phyloP scores from a whole-genome alignment of 2,888 invertebrate genomes.

The Bimastos eiseni region DNA sequence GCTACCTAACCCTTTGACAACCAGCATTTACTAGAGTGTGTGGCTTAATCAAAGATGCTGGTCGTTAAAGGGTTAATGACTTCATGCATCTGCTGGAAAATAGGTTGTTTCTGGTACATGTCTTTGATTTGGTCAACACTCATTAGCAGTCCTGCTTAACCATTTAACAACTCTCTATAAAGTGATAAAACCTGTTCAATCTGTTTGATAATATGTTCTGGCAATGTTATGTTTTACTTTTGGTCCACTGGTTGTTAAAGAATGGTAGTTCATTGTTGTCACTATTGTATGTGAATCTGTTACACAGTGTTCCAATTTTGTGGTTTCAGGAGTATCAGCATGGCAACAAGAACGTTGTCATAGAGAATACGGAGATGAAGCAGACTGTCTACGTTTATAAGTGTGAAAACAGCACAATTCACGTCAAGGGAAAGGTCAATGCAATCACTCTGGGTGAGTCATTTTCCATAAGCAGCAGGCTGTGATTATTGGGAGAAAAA shows the following conservation, averaged over 20 bases:
- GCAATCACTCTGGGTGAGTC: conserved; percentile 77
- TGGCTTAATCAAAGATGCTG: too few species aligned
- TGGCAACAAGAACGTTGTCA: conserved; percentile 78
- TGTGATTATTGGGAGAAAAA: neutral
- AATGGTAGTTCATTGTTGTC: too few species aligned
- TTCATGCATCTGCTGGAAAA: too few species aligned
- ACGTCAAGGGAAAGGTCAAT: conserved; percentile 79
- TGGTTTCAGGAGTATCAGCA: conserved; percentile 83
- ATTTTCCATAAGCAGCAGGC: neutral
- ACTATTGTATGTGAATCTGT: neutral
- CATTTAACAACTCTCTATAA: too few species aligned
- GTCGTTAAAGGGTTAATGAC: too few species aligned
- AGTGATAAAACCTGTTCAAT: too few species aligned
- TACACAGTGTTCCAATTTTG: neutral
- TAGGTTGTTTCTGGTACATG: too few species aligned
- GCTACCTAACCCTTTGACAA: too few species aligned
- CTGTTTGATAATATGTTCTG: too few species aligned
- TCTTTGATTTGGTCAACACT: too few species aligned
- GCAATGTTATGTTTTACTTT: neutral
- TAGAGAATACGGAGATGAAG: conserved; percentile 91
- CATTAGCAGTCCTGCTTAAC: too few species aligned
- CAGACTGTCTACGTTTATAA: conserved; percentile 97
- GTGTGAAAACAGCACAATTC: conserved; percentile 85
- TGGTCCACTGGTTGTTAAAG: neutral
- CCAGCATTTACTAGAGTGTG: too few species aligned